Percentiles rank a stretch among this genome's conserved stretches.
phyloP scores from a whole-genome alignment of 2,797 vertebrate genomes.

The Myotis pilosus region DNA sequence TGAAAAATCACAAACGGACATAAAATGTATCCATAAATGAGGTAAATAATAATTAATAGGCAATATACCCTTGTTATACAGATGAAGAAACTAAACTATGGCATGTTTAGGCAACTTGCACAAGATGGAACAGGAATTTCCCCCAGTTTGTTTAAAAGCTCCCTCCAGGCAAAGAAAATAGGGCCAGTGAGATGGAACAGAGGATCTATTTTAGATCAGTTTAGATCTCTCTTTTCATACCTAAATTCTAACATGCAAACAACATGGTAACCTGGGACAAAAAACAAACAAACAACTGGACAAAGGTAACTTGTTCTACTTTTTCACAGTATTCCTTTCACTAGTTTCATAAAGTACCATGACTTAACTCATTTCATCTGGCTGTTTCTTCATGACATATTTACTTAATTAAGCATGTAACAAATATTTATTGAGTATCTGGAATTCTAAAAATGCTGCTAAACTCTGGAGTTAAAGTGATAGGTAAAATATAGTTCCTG shows the following conservation, averaged over 20 bases:
- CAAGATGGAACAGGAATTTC: neutral
- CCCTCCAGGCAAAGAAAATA: neutral
- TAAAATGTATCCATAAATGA: neutral
- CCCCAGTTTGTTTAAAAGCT: neutral
- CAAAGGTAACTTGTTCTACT: neutral
- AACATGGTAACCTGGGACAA: neutral
- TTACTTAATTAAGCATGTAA: neutral
- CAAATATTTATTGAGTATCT: neutral
- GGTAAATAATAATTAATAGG: neutral
- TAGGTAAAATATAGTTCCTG: neutral
- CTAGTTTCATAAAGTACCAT: neutral
- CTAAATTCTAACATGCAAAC: neutral
- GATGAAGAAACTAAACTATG: neutral
- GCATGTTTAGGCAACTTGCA: neutral
- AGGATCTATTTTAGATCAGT: neutral
- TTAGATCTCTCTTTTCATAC: neutral
- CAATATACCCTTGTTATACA: neutral
- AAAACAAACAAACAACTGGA: neutral
- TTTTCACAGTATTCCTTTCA: neutral
- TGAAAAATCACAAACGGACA: neutral
- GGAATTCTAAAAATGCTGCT: neutral
- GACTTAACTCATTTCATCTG: neutral
- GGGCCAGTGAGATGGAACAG: neutral
- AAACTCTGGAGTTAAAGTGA: neutral
- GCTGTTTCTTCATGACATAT: neutral